Percentiles rank a stretch among this genome's conserved stretches.
Conservation (phyloP, 2,113 vertebrate genomes). For the Periophthalmus modestus region DNA sequence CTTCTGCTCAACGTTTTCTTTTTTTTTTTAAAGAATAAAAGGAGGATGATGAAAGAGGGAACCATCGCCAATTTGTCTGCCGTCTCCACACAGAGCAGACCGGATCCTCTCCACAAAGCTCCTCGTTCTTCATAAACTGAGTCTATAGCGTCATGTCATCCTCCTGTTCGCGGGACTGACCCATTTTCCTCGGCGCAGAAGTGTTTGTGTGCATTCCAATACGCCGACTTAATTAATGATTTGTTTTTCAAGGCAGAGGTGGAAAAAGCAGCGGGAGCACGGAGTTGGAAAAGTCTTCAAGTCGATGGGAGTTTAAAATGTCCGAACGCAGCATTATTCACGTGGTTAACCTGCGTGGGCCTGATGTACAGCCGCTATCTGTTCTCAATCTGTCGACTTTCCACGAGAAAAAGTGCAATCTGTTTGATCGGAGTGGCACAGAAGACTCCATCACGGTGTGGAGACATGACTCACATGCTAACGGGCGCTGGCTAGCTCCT, state of each 20-base stretch:
- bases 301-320: slow-evolving; percentile 26
- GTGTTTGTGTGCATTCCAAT: slow-evolving; percentile 83
- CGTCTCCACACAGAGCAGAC: slow-evolving; percentile 42
- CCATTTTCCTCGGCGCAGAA: slow-evolving; percentile 83
- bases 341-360: slow-evolving; percentile 21
- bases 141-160: slow-evolving; percentile 69
- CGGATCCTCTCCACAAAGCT: slow-evolving; percentile 62
- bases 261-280: neutral
- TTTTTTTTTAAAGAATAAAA: slow-evolving; percentile 41
- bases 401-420: neutral
- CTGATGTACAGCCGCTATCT: slow-evolving; percentile 17
- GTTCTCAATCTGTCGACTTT: slow-evolving; percentile 30
- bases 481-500: neutral
- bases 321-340: slow-evolving; percentile 9
- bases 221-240: slow-evolving; percentile 71
- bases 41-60: slow-evolving; percentile 55
- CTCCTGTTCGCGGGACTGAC: slow-evolving; percentile 80
- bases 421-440: slow-evolving; percentile 3
- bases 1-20: slow-evolving; percentile 4
- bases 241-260: slow-evolving; percentile 9
- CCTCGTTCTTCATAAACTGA: slow-evolving; percentile 44
- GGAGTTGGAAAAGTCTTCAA: slow-evolving; percentile 22
- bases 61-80: slow-evolving; percentile 35
- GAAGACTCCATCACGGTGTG: slow-evolving; percentile 6
- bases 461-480: slow-evolving; percentile 6